A percentile compares a stretch with the other conserved stretches of the same genome.
These are phyloP conservation scores for Steinernema hermaphroditum DNA, from an alignment of 2,888 invertebrate species.

Conservation along the genomic window DNA sequence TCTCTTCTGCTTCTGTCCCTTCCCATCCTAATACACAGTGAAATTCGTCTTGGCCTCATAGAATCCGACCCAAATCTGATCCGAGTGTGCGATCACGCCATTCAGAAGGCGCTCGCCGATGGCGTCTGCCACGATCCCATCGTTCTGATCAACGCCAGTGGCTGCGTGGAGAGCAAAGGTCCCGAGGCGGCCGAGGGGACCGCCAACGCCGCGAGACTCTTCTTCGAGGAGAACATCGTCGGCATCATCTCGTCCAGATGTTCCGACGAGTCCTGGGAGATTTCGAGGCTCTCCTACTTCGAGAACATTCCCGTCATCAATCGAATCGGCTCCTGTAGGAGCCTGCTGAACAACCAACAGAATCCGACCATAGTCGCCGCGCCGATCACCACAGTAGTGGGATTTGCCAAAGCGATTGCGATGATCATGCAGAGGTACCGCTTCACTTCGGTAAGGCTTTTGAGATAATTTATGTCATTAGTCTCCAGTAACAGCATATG, in stretches of 20 bases:
- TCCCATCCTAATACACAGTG: neutral
- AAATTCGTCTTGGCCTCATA: neutral
- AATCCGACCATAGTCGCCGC: constrained; percentile 36
- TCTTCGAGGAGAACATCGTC: constrained; percentile 40
- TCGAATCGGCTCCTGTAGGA: constrained; percentile 36
- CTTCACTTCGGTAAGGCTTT: neutral
- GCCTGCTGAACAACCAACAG: constrained; percentile 31
- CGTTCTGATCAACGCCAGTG: neutral
- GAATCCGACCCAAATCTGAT: neutral
- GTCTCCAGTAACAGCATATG: neutral
- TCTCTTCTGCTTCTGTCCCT: neutral
- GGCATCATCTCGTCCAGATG: constrained; percentile 39
- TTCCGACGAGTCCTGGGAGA: constrained; percentile 46
- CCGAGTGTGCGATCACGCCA: neutral
- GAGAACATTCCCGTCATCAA: constrained; percentile 48
- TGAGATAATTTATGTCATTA: neutral
- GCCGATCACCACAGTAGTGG: neutral
- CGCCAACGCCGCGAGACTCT: constrained; percentile 35
- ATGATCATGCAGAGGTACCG: neutral
- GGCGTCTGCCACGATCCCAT: neutral
- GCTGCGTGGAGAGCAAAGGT: neutral
- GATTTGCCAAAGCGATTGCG: neutral
- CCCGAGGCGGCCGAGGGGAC: constrained; percentile 38
- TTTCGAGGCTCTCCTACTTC: constrained; percentile 48
- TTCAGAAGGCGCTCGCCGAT: neutral